These are phyloP conservation scores for Entomobrya multifasciata DNA, from an alignment of 2,888 invertebrate species.

Conservation along the genomic window DNA sequence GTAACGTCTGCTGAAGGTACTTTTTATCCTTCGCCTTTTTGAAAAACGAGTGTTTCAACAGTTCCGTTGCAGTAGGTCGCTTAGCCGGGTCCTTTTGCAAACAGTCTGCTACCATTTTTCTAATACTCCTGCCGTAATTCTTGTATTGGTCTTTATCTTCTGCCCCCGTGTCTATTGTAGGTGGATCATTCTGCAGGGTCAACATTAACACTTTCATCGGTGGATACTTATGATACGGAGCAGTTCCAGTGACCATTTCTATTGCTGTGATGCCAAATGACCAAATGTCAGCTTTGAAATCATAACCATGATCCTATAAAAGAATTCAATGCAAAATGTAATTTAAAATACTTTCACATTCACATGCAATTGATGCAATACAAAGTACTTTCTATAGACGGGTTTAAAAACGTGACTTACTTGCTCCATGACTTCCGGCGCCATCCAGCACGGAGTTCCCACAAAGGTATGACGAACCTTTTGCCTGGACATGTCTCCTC, in stretches of 20 bases:
- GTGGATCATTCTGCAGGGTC: constrained; percentile 98
- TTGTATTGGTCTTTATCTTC: constrained; percentile 99
- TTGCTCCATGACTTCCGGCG: constrained; percentile 99
- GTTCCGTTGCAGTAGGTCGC: constrained; percentile 94
- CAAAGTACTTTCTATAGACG: too few species aligned
- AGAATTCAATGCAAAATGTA: constrained; percentile 54
- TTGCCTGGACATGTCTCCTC: constrained; percentile 94
- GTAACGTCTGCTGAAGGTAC: constrained; percentile 91
- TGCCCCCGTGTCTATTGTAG: constrained; percentile 95
- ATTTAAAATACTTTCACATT: too few species aligned
- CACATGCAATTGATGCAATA: too few species aligned
- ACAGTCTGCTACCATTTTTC: constrained; percentile 98
- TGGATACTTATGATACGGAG: constrained; percentile 99
- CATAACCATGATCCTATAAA: constrained; percentile 94
- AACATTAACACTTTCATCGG: constrained; percentile 99
- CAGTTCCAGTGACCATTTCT: constrained; percentile 98
- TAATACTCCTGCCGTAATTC: constrained; percentile 97
- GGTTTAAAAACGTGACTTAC: constrained; percentile 83
- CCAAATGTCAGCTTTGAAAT: constrained; percentile 98
- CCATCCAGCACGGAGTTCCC: constrained; percentile 90
- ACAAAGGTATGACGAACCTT: constrained; percentile 99
- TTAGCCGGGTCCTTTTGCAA: constrained; percentile 96
- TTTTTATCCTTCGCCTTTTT: constrained; percentile 97
- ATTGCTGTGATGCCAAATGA: constrained; percentile 98
- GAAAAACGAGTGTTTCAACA: constrained; percentile 98